A percentile compares a stretch with the other conserved stretches of the same genome.
These are phyloP conservation scores for Athetis lepigone DNA, from an alignment of 2,888 invertebrate species.

Conservation along the genomic window DNA sequence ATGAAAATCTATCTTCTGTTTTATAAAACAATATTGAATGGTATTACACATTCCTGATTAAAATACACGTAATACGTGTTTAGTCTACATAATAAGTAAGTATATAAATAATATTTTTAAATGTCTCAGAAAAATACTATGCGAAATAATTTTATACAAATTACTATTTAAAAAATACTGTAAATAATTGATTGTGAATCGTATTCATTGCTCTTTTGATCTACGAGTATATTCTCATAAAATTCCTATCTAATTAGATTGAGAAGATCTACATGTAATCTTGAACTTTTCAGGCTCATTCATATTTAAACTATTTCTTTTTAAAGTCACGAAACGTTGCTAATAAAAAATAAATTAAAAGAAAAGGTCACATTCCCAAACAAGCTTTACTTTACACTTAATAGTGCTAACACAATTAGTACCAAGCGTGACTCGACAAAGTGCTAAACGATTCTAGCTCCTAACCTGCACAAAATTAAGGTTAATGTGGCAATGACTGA, in stretches of 20 bases:
- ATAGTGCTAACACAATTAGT: constrained; percentile 34
- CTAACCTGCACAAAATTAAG: constrained; percentile 68
- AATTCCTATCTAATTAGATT: constrained; percentile 23
- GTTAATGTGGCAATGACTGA: constrained; percentile 73
- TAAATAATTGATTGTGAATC: constrained; percentile 14
- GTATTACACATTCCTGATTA: neutral
- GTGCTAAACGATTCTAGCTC: constrained; percentile 60
- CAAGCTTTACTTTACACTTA: constrained; percentile 19
- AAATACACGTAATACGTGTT: neutral
- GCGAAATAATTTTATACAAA: constrained; percentile 6
- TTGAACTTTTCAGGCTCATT: constrained; percentile 30
- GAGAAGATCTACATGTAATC: constrained; percentile 18
- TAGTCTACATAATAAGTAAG: no score
- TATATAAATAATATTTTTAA: neutral
- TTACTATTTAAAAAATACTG: constrained; percentile 7
- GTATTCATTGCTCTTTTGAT: constrained; percentile 3
- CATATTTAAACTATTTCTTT: constrained; percentile 3
- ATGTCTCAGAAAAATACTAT: neutral
- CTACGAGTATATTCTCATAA: constrained; percentile 19
- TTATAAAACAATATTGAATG: neutral
- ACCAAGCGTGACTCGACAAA: constrained; percentile 23
- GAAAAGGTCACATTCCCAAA: constrained; percentile 23
- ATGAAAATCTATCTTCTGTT: neutral
- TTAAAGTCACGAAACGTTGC: constrained; percentile 6
- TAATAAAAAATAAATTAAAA: neutral